phyloP scores from a whole-genome alignment of 2,797 vertebrate genomes.

The Setipinna tenuifilis region DNA sequence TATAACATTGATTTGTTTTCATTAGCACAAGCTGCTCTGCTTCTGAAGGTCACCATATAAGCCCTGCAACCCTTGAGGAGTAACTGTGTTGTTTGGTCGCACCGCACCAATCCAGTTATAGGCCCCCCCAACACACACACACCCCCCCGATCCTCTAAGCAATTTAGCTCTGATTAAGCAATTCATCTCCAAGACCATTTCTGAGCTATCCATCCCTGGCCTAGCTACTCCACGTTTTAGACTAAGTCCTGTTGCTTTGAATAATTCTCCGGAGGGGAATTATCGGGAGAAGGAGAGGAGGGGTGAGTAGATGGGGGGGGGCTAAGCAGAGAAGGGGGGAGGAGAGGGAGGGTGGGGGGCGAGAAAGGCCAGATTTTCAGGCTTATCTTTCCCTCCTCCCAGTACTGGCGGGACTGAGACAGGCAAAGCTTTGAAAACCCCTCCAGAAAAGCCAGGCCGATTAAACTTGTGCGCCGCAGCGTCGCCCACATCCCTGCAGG shows the following conservation, averaged over 20 bases:
- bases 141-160: constrained; percentile 53
- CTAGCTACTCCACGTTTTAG: constrained; percentile 43
- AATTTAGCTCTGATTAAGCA: constrained; percentile 63
- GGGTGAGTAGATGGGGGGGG: constrained; percentile 32
- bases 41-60: constrained; percentile 59
- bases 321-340: constrained; percentile 38
- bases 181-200: constrained; percentile 56
- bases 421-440: constrained; percentile 49
- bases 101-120: constrained; percentile 50
- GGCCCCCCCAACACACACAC: background rate
- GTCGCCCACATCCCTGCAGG: constrained; percentile 21
- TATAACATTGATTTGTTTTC: background rate
- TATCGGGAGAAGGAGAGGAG: constrained; percentile 42
- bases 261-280: constrained; percentile 57
- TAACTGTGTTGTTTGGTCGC: constrained; percentile 49
- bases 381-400: constrained; percentile 59
- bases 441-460: constrained; percentile 50
- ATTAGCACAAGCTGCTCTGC: background rate
- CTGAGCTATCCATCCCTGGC: constrained; percentile 40
- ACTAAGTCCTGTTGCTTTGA: constrained; percentile 57
- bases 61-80: constrained; percentile 57
- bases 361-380: constrained; percentile 55
- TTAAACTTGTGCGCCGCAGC: constrained; percentile 43
- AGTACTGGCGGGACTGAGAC: constrained; percentile 49
- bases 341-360: constrained; percentile 23